Evolutionary conservation across 2,888 invertebrate genomes (phyloP).

Genomic region (Synergus laeviventris): DNA sequence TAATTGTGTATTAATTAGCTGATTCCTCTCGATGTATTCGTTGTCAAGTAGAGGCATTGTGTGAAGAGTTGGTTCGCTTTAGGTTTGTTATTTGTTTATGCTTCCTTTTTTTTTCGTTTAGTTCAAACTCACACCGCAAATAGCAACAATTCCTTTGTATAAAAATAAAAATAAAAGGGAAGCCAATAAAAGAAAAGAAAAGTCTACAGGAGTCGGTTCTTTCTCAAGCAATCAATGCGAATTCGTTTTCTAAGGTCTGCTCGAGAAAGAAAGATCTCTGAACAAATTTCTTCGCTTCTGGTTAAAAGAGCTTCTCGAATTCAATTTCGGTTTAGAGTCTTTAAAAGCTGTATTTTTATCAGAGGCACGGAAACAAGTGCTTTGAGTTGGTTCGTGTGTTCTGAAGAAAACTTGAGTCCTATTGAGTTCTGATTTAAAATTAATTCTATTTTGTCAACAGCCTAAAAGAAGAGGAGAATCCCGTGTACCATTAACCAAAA

Average conservation of each 20-base stretch:
- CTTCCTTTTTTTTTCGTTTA: conserved; percentile 44
- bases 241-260: conserved; percentile 1
- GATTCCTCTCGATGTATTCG: conserved; percentile 48
- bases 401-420: conserved; percentile 7
- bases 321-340: not conserved
- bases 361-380: conserved; percentile 29
- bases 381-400: conserved; percentile 20
- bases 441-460: conserved; percentile 78
- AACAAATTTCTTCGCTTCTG: conserved; percentile 32
- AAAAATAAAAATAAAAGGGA: conserved; percentile 47
- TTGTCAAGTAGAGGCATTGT: conserved; percentile 49
- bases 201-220: not conserved
- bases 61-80: conserved; percentile 51
- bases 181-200: not conserved
- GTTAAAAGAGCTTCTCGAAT: conserved; percentile 21
- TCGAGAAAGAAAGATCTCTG: conserved; percentile 6
- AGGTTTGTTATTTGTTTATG: conserved; percentile 50
- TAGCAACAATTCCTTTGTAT: conserved; percentile 32
- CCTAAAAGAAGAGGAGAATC: conserved; percentile 80
- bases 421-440: conserved; percentile 7
- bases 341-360: conserved; percentile 18
- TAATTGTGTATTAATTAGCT: conserved; percentile 13
- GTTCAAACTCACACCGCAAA: conserved; percentile 37
- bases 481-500: conserved; percentile 75
- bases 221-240: conserved; percentile 16